Evolutionary conservation across 92 coral and sea anemone species (phyloP).

Genomic region (Zoanthus gigantus): DNA sequence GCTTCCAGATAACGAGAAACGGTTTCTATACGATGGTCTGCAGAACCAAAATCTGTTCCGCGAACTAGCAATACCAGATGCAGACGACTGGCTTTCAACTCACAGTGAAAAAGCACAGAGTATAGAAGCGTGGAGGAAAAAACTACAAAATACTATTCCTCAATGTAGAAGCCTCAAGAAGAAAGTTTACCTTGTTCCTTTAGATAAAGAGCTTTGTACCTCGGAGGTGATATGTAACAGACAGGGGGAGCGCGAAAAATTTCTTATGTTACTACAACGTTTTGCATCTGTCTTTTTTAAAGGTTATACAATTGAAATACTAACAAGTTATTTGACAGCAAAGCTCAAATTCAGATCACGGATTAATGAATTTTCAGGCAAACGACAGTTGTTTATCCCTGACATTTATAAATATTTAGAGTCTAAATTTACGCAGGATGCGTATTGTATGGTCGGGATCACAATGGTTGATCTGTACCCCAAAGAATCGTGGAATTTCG

Average conservation of each 20-base stretch:
- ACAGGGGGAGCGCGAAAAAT: slow-evolving; percentile 47
- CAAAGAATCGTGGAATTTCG: slow-evolving; percentile 68
- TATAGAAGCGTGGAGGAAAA: slow-evolving; percentile 54
- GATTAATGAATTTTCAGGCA: slow-evolving; percentile 40
- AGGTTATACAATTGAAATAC: slow-evolving; percentile 54
- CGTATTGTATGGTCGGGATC: slow-evolving; percentile 70
- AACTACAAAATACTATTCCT: slow-evolving; percentile 33
- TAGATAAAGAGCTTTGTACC: slow-evolving; percentile 56
- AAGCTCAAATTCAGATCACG: slow-evolving; percentile 66
- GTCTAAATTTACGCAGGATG: slow-evolving; percentile 59
- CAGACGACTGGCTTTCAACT: slow-evolving; percentile 64
- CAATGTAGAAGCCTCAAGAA: slow-evolving; percentile 45
- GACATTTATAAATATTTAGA: slow-evolving; percentile 64
- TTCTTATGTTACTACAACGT: slow-evolving; percentile 53
- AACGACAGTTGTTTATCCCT: slow-evolving; percentile 60
- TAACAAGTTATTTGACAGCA: slow-evolving; percentile 44
- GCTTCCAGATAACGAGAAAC: slow-evolving; percentile 58
- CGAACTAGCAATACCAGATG: slow-evolving; percentile 52
- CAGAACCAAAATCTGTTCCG: slow-evolving; percentile 50
- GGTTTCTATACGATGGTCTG: slow-evolving; percentile 51
- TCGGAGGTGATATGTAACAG: slow-evolving; percentile 51
- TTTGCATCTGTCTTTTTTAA: slow-evolving; percentile 63
- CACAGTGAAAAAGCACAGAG: slow-evolving; percentile 63
- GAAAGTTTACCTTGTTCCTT: slow-evolving; percentile 65
- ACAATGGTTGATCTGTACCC: slow-evolving; percentile 76